phyloP scores from a whole-genome alignment of 2,888 invertebrate genomes.

The Coenonympha arcania region DNA sequence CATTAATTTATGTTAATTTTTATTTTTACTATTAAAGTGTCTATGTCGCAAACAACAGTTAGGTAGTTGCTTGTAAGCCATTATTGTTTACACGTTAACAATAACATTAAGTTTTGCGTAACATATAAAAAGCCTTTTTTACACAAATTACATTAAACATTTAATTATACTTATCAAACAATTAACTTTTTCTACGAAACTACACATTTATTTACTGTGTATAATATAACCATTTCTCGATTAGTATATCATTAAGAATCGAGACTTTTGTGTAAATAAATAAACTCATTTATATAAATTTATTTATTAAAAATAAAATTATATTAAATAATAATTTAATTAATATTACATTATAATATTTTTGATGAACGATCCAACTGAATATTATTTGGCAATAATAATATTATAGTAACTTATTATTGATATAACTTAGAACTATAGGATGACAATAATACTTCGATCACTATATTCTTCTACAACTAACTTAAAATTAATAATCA shows the following conservation, averaged over 20 bases:
- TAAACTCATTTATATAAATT: not conserved
- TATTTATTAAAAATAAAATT: not conserved
- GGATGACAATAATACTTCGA: slow-evolving; percentile 7
- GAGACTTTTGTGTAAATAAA: not conserved
- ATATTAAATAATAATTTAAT: not conserved
- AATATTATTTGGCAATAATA: slow-evolving; percentile 10
- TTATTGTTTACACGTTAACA: slow-evolving; percentile 18
- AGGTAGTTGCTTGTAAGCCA: slow-evolving; percentile 14
- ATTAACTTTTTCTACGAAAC: slow-evolving; percentile 26
- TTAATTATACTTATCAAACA: slow-evolving; percentile 45
- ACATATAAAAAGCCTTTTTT: slow-evolving; percentile 48
- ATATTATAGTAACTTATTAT: not conserved
- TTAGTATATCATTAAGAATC: slow-evolving; percentile 7
- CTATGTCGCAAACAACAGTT: slow-evolving; percentile 8
- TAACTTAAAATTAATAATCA: slow-evolving; percentile 13
- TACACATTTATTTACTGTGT: slow-evolving; percentile 23
- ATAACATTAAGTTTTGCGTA: slow-evolving; percentile 34
- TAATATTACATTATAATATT: not conserved
- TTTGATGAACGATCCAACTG: not conserved
- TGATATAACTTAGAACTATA: slow-evolving; percentile 2
- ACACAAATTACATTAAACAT: slow-evolving; percentile 57
- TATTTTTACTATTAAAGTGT: not conserved
- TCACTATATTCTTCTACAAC: slow-evolving; percentile 13
- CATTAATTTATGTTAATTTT: not conserved
- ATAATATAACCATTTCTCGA: not conserved